These are phyloP conservation scores for Coccyzus lansbergi DNA, from an alignment of 2,797 vertebrate species.

Conservation along the genomic window DNA sequence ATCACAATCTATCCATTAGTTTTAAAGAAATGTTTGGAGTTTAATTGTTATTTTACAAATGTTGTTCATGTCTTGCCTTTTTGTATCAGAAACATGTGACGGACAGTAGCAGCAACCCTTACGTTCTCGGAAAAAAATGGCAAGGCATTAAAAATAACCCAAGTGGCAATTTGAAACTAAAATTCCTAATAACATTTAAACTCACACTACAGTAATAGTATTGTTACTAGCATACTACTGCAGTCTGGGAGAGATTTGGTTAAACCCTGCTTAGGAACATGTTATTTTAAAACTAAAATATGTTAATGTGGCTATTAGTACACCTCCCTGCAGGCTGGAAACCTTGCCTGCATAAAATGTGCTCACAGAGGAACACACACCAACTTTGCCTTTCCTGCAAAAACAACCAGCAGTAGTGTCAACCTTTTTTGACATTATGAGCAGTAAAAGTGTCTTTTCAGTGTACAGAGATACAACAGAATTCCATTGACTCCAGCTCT, in stretches of 20 bases:
- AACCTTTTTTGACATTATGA: neutral
- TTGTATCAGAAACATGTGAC: neutral
- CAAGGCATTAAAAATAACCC: neutral
- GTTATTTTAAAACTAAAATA: constrained; percentile 1
- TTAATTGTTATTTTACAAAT: neutral
- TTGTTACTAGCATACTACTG: neutral
- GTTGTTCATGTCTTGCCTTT: neutral
- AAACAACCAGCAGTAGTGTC: neutral
- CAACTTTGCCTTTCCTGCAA: neutral
- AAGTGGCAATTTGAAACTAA: neutral
- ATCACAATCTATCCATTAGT: neutral
- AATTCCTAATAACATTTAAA: neutral
- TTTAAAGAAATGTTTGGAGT: neutral
- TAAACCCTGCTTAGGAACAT: neutral
- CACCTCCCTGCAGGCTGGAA: neutral
- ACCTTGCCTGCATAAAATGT: neutral
- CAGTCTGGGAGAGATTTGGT: neutral
- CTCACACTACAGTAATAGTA: neutral
- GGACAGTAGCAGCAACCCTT: neutral
- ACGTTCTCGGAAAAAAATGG: neutral
- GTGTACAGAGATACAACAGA: neutral
- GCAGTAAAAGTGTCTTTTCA: neutral
- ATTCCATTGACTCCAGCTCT: neutral
- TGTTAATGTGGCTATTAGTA: constrained; percentile 3
- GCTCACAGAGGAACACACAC: neutral